Evolutionary conservation across 1,140 invertebrate genomes (phyloP), one percentile per base, ranked within the genome.

Genomic region (Rhizoglyphus robini): DNA sequence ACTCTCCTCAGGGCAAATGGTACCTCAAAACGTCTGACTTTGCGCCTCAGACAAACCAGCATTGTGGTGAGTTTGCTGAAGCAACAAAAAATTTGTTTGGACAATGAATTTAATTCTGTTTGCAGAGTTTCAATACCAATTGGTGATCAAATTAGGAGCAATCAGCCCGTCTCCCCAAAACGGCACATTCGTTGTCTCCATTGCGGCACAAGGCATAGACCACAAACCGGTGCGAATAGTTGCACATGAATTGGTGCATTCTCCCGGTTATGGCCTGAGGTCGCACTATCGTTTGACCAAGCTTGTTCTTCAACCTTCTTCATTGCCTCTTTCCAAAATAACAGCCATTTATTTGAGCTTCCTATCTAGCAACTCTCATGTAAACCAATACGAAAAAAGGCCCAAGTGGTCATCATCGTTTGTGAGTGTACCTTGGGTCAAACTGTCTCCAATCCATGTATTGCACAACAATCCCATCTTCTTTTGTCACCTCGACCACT

Each of bases 1-100:
- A 62, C 32, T 46, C 36, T 18, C 41, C 61, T 47, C 36, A 41
- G 25, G 61, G 61, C 23, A 63, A 49, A 49, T 63, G 61, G 61
- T 63, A 20, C 32, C 13, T 63, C 3, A 63, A 63, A 25, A 63
- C 61, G 32, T 63, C 61, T 15, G 61, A 63, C 27, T 63, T 63
- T 63, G 1, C 3, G 13, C 1, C 2, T 3, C 25, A 46, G 27
- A 47, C 61, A 1, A 34, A 34, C 15, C 29, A n/a, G 15, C 61
- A 63, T 63, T 63, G 61, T 25, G 23, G 58, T 60, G n/a, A n/a
- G n/a, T n/a, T n/a, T n/a, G n/a, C n/a, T n/a, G n/a, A 46, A 60
- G 58, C 27, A 51, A 13, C 27, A 27, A 8, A n/a, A n/a, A n/a
- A n/a, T n/a, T n/a, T n/a, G 11, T 57, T 23, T 46, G 15, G 8